Base-by-base conservation (phyloP, 2,113 vertebrate species). In the Oreochromis aureus region DNA sequence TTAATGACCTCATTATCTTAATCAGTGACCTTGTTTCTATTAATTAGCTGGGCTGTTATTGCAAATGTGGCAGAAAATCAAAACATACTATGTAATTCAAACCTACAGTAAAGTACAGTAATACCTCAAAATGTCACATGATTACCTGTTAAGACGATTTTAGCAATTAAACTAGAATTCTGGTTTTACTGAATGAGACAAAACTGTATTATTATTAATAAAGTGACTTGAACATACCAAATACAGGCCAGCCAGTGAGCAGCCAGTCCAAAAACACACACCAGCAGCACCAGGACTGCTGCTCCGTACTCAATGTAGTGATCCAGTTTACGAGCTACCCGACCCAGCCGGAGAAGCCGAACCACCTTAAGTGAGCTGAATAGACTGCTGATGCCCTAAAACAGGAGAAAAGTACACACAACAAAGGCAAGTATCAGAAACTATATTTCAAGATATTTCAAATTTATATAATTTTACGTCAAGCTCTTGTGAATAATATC, bases 221-320 rank as follows among this genome's bases (percentile, higher is more conserved):
- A 78, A 76, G 27, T 2, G 9, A 12, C 16, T 76, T 78, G 73
- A 30, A 84, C 91, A 1, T 92, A 96, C 99, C 99, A 99, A 92
- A 99, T 99, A 94, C 99, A 99, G 93, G 99, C 99, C 90, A 99
- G 94, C 99, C 99, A 99, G 91, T 99, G 99, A 16, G 98, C 98
- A 0, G 98, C 99, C 83, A 99, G 96, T 7, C 99, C 98, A n/a
- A 99, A 99, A 30, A 99, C 99, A 1, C 99, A 99, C 89, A 99
- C 98, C 94, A 99, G 96, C 81, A 99, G 96, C 61, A 99, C 98
- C 94, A 99, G 96, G 15, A 99, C 99, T 0, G 98, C 98, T 0
- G 98, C 98, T 54, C 98, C 99, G 0, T 99, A 99, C 83, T 99
- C 98, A 0, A 99, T 99, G 96, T 99, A 99, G 94, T 99, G 98